Conservation (phyloP, 2,113 vertebrate genomes). For the Scortum barcoo region DNA sequence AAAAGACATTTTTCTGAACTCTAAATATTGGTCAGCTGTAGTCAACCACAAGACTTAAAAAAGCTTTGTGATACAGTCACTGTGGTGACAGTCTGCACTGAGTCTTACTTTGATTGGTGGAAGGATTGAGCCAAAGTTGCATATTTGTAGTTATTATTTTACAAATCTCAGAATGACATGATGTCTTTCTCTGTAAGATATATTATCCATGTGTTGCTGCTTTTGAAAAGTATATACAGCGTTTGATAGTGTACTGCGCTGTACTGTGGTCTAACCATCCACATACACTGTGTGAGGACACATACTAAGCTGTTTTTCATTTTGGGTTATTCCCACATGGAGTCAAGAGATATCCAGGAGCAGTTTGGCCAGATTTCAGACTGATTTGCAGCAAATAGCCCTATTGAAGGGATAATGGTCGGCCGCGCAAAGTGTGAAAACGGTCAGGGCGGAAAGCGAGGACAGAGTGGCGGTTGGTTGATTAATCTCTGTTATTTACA, state of each 20-base stretch:
- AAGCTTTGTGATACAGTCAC: too few relatives aligned
- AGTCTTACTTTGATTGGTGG: too few relatives aligned
- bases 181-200: neutral
- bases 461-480: slow-evolving; percentile 20
- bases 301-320: slow-evolving; percentile 16
- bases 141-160: too few relatives aligned
- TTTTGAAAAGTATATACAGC: neutral
- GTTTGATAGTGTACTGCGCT: neutral
- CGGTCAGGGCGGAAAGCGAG: slow-evolving; percentile 22
- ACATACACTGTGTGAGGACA: neutral
- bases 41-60: too few relatives aligned
- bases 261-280: neutral
- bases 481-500: slow-evolving; percentile 62
- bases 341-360: slow-evolving; percentile 38
- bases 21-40: too few relatives aligned
- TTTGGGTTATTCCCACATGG: slow-evolving; percentile 26
- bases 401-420: slow-evolving; percentile 20
- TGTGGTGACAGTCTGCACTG: too few relatives aligned
- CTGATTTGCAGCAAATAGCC: slow-evolving; percentile 45
- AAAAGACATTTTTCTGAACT: neutral
- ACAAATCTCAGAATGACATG: too few relatives aligned
- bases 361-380: slow-evolving; percentile 28
- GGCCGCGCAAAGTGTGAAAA: slow-evolving; percentile 28
- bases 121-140: too few relatives aligned
- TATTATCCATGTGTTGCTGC: neutral